phyloP scores from a whole-genome alignment of 2,888 invertebrate genomes.

The Achlya flavicornis region DNA sequence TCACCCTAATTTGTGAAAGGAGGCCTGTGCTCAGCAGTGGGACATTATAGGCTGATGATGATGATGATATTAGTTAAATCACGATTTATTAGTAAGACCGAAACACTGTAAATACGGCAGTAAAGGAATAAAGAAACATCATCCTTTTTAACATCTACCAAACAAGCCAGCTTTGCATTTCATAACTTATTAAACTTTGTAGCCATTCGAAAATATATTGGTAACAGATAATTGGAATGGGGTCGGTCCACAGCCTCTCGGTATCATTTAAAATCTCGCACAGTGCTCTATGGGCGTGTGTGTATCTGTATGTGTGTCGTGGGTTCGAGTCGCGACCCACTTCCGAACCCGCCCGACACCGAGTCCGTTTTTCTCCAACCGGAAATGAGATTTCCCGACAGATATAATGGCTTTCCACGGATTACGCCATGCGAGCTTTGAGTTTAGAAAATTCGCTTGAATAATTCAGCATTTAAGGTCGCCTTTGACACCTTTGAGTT shows the following conservation, averaged over 20 bases:
- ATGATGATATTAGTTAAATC: too few relatives aligned
- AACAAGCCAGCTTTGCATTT: background rate
- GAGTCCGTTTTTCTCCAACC: constrained; percentile 71
- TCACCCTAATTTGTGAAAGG: too few relatives aligned
- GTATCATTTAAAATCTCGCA: constrained; percentile 29
- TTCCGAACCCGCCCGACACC: constrained; percentile 52
- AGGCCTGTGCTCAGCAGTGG: too few relatives aligned
- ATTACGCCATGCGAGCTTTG: constrained; percentile 71
- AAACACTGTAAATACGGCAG: too few relatives aligned
- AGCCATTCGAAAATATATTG: constrained; percentile 1
- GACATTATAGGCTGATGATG: too few relatives aligned
- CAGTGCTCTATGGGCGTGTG: constrained; percentile 21
- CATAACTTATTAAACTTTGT: background rate
- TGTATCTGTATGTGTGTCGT: constrained; percentile 30
- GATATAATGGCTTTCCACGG: constrained; percentile 76
- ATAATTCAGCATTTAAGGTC: constrained; percentile 42
- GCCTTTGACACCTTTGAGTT: constrained; percentile 21
- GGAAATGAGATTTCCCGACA: constrained; percentile 80
- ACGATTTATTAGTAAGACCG: too few relatives aligned
- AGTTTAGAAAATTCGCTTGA: constrained; percentile 59
- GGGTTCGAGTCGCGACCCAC: constrained; percentile 59
- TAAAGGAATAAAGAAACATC: too few relatives aligned
- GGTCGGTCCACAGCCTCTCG: background rate
- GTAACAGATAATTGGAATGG: constrained; percentile 3
- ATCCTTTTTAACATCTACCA: too few relatives aligned